Evolutionary conservation across 2,797 vertebrate species (phyloP).

Genomic region (Pangasius macronema): DNA sequence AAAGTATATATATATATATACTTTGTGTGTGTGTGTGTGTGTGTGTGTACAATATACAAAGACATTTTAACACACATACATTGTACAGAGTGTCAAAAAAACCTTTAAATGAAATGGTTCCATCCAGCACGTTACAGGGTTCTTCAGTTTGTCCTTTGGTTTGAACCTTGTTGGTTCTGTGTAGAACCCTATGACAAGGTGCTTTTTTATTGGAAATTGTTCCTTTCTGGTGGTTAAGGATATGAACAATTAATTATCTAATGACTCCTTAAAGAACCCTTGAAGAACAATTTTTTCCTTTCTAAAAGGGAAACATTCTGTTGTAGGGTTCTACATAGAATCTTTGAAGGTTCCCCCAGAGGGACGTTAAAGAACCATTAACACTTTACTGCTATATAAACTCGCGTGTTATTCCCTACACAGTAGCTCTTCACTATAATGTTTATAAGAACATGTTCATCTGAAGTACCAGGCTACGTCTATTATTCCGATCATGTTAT

Average conservation of each 20-base stretch:
- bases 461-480: neutral
- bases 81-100: neutral
- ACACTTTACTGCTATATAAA: neutral
- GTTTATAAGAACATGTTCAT: neutral
- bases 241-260: neutral
- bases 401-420: neutral
- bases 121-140: neutral
- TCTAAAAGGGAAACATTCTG: neutral
- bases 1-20: neutral
- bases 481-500: neutral
- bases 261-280: neutral
- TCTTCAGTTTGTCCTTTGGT: neutral
- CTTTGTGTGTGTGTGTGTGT: neutral
- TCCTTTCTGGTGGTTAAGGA: neutral
- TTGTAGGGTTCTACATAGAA: neutral
- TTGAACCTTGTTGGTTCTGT: neutral
- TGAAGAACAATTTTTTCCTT: neutral
- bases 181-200: neutral
- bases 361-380: neutral
- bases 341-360: neutral
- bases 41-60: neutral
- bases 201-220: neutral
- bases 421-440: neutral
- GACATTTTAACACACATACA: neutral
- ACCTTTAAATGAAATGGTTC: neutral